Evolutionary conservation across 2,113 vertebrate species (phyloP), one percentile per base, ranked within the genome.

Genomic region (Varanus komodoensis): DNA sequence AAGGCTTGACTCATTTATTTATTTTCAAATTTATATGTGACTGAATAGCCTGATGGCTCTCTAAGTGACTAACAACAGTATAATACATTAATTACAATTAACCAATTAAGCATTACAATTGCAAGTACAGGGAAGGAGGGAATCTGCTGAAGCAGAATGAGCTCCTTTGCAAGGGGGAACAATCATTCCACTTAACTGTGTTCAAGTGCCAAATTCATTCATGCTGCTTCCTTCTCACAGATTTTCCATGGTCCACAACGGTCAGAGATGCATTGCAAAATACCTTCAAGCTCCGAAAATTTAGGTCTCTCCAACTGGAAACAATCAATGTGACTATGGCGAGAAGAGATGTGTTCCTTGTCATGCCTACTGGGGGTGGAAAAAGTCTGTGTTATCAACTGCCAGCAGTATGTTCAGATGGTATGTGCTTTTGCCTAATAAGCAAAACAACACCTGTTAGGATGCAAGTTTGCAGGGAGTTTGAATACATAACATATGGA

Each of bases 371-470:
- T 0, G 99, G 99, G 48, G 97, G 98, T 73, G 99, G 99, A 1
- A 99, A 99, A 92, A 99, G 99, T 81, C 97, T 99, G 77, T 99
- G 99, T 93, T 99, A 98, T 92, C 99, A 99, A 97, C 96, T 99
- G 61, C 98, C 99, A 68, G 99, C 99, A 6, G 93, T 98, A 84
- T 99, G 98, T 96, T 99, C 98, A 50, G 95, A 98, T 1, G 99
- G 99, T 99, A 96, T 8, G 96, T 87, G 7, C 15, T 34, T 3
- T 2, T n/a, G 6, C 21, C 77, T 85, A 57, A 25, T 15, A 92
- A 82, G 19, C 6, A 92, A 6, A 23, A 6, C 3, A 50, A 19
- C 9, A 67, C 52, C 84, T 8, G 78, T 89, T 84, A 15, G 81
- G 94, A 82, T 73, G n/a, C n/a, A 88, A 14, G 54, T 74, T 64